Conservation (phyloP, 2,113 vertebrate genomes). For the Urocitellus parryii region DNA sequence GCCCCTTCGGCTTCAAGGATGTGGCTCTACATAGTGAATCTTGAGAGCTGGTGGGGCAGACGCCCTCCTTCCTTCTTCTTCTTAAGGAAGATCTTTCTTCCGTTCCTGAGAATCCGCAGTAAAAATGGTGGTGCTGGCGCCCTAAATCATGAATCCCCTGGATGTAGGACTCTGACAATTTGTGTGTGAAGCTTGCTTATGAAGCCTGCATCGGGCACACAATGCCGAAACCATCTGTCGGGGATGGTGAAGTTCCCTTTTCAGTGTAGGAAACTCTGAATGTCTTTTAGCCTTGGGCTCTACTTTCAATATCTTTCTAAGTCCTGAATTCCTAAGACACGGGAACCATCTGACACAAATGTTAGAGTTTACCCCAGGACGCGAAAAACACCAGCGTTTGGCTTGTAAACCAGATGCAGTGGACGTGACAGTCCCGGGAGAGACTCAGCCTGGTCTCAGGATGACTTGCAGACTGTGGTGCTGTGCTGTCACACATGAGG, state of each 20-base stretch:
- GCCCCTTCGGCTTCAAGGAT: not conserved
- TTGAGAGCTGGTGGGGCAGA: not conserved
- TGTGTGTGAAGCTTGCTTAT: constrained; percentile 13
- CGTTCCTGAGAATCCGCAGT: not conserved
- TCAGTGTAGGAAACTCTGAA: not conserved
- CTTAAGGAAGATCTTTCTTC: not conserved
- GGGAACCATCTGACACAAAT: constrained; percentile 40
- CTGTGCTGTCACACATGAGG: not conserved
- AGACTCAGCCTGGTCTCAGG: not conserved
- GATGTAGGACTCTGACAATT: not conserved
- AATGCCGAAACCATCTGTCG: not conserved
- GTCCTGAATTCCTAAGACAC: constrained; percentile 56
- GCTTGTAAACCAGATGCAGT: constrained; percentile 39
- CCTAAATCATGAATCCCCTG: not conserved
- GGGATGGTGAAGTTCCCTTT: not conserved
- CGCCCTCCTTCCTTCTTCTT: not conserved
- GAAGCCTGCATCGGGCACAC: not conserved
- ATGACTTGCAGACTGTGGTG: not conserved
- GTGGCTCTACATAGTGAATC: not conserved
- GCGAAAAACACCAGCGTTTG: not conserved
- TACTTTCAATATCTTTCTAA: constrained; percentile 40
- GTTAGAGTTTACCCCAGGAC: constrained; percentile 65
- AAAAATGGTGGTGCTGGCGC: not conserved
- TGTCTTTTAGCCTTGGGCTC: constrained; percentile 31
- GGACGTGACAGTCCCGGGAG: not conserved